These are phyloP conservation scores for Trypoxylon attenuatum DNA, from an alignment of 2,888 invertebrate genomes.

Conservation along the genomic window DNA sequence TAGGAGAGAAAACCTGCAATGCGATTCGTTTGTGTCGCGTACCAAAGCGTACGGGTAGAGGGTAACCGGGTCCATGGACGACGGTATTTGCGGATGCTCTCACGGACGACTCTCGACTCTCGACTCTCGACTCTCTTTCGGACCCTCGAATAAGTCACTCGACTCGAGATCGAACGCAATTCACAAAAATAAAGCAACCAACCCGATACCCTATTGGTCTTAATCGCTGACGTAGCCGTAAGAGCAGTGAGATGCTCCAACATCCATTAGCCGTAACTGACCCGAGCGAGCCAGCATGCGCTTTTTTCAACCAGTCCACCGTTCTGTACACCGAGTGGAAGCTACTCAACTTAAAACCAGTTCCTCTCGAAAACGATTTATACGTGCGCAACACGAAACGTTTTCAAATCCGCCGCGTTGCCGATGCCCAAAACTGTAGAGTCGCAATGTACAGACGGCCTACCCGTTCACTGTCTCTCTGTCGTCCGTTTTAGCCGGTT, in stretches of 20 bases:
- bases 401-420: too few species aligned
- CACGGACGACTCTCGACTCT: neutral
- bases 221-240: too few species aligned
- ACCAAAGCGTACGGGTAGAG: too few species aligned
- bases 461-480: too few species aligned
- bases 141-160: neutral
- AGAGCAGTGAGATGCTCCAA: neutral
- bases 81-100: neutral
- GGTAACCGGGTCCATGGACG: too few species aligned
- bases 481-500: too few species aligned
- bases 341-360: neutral
- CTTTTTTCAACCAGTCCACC: neutral
- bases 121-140: too few species aligned
- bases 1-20: neutral
- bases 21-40: too few species aligned
- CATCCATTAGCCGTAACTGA: neutral
- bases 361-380: neutral
- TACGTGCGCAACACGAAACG: neutral
- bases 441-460: too few species aligned
- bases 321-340: neutral
- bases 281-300: neutral
- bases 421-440: too few species aligned
- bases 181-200: neutral
- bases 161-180: neutral
- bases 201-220: conserved; percentile 1